Conservation (phyloP, 1,140 invertebrate genomes). For the Penaeus chinensis region DNA sequence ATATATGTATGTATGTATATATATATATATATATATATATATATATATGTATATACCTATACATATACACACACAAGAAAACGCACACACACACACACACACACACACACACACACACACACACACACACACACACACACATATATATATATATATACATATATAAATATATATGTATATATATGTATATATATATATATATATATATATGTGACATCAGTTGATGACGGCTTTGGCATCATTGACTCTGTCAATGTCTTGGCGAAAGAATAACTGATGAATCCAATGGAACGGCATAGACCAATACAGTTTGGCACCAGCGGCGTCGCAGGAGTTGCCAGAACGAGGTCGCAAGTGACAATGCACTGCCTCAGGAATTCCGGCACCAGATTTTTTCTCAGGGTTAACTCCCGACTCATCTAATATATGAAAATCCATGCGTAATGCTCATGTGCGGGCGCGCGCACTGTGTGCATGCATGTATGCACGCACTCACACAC, state of each 20-base stretch:
- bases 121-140: background rate
- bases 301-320: too few species aligned
- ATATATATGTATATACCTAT: background rate
- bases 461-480: background rate
- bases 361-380: too few species aligned
- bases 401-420: too few species aligned
- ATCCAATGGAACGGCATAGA: too few species aligned
- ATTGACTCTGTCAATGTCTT: too few species aligned
- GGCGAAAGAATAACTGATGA: too few species aligned
- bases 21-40: background rate
- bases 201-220: background rate
- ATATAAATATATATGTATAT: background rate
- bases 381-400: too few species aligned
- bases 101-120: too few species aligned
- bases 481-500: background rate
- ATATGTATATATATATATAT: constrained; percentile 4
- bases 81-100: background rate
- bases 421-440: too few species aligned
- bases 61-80: background rate
- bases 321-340: too few species aligned
- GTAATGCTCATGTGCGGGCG: background rate
- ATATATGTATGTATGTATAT: background rate
- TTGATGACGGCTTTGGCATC: background rate
- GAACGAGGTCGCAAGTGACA: too few species aligned
- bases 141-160: background rate